Percentiles rank a stretch among this genome's conserved stretches.
phyloP scores from a whole-genome alignment of 2,797 vertebrate species.

The Pangasius djambal region DNA sequence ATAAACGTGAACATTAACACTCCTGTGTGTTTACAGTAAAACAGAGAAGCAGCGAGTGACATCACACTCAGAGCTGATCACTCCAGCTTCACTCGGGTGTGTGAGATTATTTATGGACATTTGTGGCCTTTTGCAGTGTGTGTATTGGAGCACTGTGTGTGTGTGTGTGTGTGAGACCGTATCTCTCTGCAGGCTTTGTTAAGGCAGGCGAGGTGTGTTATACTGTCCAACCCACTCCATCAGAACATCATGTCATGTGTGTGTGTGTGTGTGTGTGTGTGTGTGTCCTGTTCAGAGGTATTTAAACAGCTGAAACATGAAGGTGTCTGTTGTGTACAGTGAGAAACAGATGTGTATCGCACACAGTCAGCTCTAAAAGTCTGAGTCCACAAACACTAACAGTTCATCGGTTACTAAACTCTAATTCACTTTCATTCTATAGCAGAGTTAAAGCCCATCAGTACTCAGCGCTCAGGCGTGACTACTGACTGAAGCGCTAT shows the following conservation, averaged over 20 bases:
- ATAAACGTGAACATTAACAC: neutral
- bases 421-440: neutral
- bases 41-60: no score
- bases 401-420: neutral
- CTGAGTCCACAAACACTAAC: conserved; percentile 7
- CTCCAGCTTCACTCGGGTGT: no score
- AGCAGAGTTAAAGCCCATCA: neutral
- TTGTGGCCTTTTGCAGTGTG: neutral
- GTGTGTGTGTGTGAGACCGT: conserved; percentile 31
- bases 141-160: neutral
- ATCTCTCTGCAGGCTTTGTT: conserved; percentile 53
- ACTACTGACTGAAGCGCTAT: neutral
- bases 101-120: no score
- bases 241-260: neutral
- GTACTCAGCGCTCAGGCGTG: neutral
- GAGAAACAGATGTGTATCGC: conserved; percentile 21
- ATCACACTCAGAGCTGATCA: no score
- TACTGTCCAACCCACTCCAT: conserved; percentile 46
- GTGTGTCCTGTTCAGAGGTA: conserved; percentile 51
- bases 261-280: conserved; percentile 44
- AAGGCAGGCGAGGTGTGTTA: conserved; percentile 60
- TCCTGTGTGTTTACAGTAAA: neutral
- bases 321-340: conserved; percentile 31
- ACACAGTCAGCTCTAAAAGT: neutral
- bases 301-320: conserved; percentile 44